Base-by-base conservation (phyloP, 2,797 vertebrate genomes). In the Labroides dimidiatus region DNA sequence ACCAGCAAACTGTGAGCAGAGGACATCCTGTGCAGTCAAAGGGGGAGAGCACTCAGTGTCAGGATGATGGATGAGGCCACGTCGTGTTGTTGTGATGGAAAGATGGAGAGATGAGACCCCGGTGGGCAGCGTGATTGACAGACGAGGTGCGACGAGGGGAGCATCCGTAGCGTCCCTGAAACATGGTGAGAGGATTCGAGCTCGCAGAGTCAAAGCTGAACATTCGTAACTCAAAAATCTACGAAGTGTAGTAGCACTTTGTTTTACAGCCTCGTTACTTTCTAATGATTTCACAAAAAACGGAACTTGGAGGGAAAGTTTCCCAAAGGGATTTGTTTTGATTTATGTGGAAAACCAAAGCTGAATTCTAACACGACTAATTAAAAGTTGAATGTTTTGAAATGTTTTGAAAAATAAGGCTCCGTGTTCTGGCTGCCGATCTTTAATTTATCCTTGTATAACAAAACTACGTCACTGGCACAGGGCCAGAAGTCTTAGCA, bases 51-150 rank as follows among this genome's bases (percentile, higher is more conserved):
- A 64, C 61, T 45, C 47, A 48, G 77, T 68, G 75, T 76, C 81
- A 82, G 62, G 15, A 74, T 86, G 87, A 89, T 82, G 82, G 78
- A 89, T 82, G 79, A 87, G 86, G 67, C 56, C 6, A 0, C 39
- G 6, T 50, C 0, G 11, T 50, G 67, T 75, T 77, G 79, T 83
- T 80, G 50, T 77, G 72, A 82, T 59, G 66, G 75, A 73, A 71
- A 68, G 69, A 72, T 72, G 67, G 63, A 27, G 55, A 62, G 63
- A 73, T 33, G 69, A 52, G 37, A 56, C 76, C 76, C 61, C 67
- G 54, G 58, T 33, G 69, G 73, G 57, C 48, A 52, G 64, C 39
- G 54, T 75, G 75, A 84, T 42, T 76, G 77, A 74, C 77, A 64
- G 66, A 49, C 2, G 53, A 52, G 65, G 55, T 27, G 39, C 61